Evolutionary conservation across 2,113 vertebrate species (phyloP).

Genomic region (Potamarius usumacintae): DNA sequence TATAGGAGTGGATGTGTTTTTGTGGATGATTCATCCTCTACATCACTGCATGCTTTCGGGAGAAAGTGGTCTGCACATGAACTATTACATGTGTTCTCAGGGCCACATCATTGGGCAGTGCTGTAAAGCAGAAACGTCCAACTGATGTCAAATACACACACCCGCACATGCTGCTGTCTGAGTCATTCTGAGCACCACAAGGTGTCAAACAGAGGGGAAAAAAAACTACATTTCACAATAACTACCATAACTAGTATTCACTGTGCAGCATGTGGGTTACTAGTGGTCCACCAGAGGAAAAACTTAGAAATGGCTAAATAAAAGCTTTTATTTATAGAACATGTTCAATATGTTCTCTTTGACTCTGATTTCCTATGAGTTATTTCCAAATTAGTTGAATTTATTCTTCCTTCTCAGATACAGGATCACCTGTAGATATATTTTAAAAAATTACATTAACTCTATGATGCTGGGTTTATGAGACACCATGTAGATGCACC

Average conservation of each 20-base stretch:
- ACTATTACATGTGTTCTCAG: slow-evolving; percentile 11
- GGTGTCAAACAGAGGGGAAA: neutral
- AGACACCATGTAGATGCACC: neutral
- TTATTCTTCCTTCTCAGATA: neutral
- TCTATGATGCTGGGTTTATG: neutral
- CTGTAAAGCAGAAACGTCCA: slow-evolving; percentile 19
- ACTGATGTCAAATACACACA: slow-evolving; percentile 32
- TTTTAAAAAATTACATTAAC: neutral
- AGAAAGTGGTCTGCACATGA: slow-evolving; percentile 21
- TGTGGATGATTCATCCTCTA: slow-evolving; percentile 20
- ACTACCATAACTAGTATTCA: neutral
- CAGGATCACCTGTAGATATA: neutral
- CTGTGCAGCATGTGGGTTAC: neutral
- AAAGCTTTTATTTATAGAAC: neutral
- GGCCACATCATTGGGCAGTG: neutral
- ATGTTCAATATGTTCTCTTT: neutral
- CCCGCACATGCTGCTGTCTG: neutral
- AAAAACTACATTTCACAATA: neutral
- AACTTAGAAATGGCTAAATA: neutral
- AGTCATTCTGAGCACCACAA: neutral
- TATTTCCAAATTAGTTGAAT: neutral
- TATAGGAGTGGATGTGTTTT: slow-evolving; percentile 39
- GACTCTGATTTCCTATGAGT: neutral
- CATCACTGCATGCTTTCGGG: slow-evolving; percentile 18
- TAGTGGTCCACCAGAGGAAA: neutral